These are phyloP conservation scores for Zosterops japonicus DNA, from an alignment of 2,113 vertebrate genomes.

Conservation along the genomic window DNA sequence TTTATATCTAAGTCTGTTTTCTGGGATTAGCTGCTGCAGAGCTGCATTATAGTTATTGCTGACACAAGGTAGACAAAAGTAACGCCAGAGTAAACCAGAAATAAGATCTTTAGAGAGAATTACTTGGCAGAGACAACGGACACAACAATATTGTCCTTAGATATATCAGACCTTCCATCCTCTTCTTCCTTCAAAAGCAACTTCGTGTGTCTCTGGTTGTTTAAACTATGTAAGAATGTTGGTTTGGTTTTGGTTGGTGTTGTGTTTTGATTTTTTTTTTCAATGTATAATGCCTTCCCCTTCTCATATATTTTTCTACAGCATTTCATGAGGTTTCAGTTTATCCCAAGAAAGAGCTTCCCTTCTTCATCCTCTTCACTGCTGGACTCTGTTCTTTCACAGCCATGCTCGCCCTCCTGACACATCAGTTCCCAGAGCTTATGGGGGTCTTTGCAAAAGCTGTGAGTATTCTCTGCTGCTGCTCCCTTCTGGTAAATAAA, in stretches of 20 bases:
- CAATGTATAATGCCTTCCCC: background rate
- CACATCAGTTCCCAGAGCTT: conserved; percentile 98
- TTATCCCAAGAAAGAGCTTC: conserved; percentile 98
- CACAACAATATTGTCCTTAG: background rate
- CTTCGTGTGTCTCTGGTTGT: background rate
- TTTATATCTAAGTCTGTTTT: background rate
- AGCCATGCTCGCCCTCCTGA: conserved; percentile 97
- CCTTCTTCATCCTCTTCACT: conserved; percentile 99
- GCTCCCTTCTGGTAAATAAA: background rate
- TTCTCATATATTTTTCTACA: conserved; percentile 70
- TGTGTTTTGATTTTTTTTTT: background rate
- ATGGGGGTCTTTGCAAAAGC: conserved; percentile 99
- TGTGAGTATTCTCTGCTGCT: conserved; percentile 80
- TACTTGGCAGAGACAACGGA: background rate
- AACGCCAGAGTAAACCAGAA: background rate
- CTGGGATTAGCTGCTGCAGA: background rate
- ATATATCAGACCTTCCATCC: background rate
- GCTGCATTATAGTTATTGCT: background rate
- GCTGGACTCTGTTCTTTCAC: conserved; percentile 98
- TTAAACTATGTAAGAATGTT: background rate
- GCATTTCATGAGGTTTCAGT: conserved; percentile 99
- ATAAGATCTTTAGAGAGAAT: background rate
- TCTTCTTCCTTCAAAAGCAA: background rate
- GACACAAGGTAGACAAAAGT: background rate
- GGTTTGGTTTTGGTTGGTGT: background rate